Percentiles rank a stretch among this genome's conserved stretches.
Conservation (phyloP, 2,888 invertebrate species). For the Drosophila barbarae region DNA sequence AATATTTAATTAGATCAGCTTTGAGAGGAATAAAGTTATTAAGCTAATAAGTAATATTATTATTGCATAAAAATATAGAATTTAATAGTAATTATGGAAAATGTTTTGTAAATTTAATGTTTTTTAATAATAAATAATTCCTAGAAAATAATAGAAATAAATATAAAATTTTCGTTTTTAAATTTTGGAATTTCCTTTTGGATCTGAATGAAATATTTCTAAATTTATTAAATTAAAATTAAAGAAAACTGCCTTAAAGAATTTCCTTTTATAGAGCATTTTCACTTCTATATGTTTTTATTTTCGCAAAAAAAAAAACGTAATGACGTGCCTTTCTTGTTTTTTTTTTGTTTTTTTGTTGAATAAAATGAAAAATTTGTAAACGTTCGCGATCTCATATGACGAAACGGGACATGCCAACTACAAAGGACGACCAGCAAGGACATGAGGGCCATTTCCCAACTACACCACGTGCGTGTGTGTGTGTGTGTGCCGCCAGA, state of each 20-base stretch:
- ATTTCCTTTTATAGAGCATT: slow-evolving; percentile 1
- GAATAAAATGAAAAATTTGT: slow-evolving; percentile 75
- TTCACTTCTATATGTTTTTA: background rate
- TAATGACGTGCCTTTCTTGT: slow-evolving; percentile 33
- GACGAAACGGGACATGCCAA: slow-evolving; percentile 74
- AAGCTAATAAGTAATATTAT: too few relatives aligned
- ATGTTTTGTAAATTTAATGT: too few relatives aligned
- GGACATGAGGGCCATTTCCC: slow-evolving; percentile 48
- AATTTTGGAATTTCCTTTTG: too few relatives aligned
- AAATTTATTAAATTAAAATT: too few relatives aligned
- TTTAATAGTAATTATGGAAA: too few relatives aligned
- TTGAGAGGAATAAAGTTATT: too few relatives aligned
- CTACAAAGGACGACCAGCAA: slow-evolving; percentile 64
- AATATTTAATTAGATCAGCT: background rate
- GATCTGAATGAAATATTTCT: too few relatives aligned
- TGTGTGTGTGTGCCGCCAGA: slow-evolving; percentile 59
- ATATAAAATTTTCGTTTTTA: too few relatives aligned
- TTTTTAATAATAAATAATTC: too few relatives aligned
- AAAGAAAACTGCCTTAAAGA: too few relatives aligned
- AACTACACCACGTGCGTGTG: slow-evolving; percentile 36
- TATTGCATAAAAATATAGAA: too few relatives aligned
- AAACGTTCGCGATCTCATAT: slow-evolving; percentile 74
- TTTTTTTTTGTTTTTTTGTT: slow-evolving; percentile 25
- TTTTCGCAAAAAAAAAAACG: background rate
- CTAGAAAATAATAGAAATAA: too few relatives aligned